Evolutionary conservation across 2,888 invertebrate species (phyloP).

Genomic region (Patella depressa): DNA sequence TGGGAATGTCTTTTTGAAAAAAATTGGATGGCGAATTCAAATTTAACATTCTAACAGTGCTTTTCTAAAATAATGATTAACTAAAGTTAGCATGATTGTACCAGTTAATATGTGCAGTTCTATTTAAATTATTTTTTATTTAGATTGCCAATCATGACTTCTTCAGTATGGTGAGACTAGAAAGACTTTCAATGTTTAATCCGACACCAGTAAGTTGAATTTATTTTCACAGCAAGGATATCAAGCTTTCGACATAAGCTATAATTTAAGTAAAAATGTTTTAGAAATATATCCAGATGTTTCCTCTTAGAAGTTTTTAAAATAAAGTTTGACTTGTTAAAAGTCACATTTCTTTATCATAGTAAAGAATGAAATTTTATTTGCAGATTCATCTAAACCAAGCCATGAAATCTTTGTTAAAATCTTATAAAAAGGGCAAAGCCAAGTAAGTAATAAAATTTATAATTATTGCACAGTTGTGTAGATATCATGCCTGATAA

Average conservation of each 20-base stretch:
- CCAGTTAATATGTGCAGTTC: too few species aligned
- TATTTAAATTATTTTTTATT: constrained; percentile 18
- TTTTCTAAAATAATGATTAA: neutral
- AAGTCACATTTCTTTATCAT: neutral
- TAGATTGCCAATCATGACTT: constrained; percentile 83
- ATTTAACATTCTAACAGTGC: too few species aligned
- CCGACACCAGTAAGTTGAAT: constrained; percentile 53
- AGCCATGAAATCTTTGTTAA: constrained; percentile 54
- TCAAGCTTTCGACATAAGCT: too few species aligned
- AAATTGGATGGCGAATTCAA: too few species aligned
- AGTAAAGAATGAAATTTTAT: constrained; percentile 1
- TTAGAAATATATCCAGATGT: too few species aligned
- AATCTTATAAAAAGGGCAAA: constrained; percentile 16
- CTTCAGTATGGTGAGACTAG: constrained; percentile 88
- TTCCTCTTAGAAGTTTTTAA: too few species aligned
- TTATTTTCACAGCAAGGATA: neutral
- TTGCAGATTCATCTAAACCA: constrained; percentile 55
- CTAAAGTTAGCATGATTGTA: constrained; percentile 12
- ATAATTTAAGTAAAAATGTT: too few species aligned
- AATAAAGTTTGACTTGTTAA: too few species aligned
- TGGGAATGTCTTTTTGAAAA: too few species aligned
- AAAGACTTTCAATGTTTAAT: constrained; percentile 78
- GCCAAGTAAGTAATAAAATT: too few species aligned
- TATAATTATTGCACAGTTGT: too few species aligned
- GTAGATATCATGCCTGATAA: too few species aligned